A percentile compares a stretch with the other conserved stretches of the same genome.
Conservation (phyloP, 2,113 vertebrate species). For the Oceanites oceanicus region DNA sequence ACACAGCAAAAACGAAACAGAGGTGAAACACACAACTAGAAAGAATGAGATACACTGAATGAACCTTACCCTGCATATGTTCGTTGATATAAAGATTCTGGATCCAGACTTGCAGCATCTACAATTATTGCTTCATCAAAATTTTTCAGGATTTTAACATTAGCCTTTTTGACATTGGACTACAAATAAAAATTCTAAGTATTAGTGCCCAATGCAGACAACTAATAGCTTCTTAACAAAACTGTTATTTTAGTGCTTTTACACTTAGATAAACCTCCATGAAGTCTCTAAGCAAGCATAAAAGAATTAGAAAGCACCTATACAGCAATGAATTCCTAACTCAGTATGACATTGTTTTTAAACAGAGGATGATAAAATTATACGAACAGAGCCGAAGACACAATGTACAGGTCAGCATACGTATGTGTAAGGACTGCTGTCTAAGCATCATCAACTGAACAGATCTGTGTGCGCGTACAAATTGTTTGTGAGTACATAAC, state of each 20-base stretch:
- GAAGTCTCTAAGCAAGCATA: neutral
- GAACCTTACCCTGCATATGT: slow-evolving; percentile 92
- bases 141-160: slow-evolving; percentile 98
- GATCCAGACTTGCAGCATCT: slow-evolving; percentile 94
- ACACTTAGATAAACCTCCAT: neutral
- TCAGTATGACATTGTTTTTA: neutral
- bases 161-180: slow-evolving; percentile 85
- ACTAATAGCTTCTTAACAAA: neutral
- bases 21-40: neutral
- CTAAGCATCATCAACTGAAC: neutral
- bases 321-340: neutral
- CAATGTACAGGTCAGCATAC: neutral
- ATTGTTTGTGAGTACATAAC: neutral
- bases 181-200: slow-evolving; percentile 68
- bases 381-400: neutral
- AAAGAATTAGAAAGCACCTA: neutral
- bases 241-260: neutral
- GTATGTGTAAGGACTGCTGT: neutral
- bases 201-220: slow-evolving; percentile 52
- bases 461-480: neutral
- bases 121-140: slow-evolving; percentile 99
- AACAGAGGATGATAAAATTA: neutral
- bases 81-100: slow-evolving; percentile 94
- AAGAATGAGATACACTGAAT: neutral
- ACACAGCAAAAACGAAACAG: neutral